Percentiles rank a stretch among this genome's conserved stretches.
phyloP scores from a whole-genome alignment of 2,113 vertebrate genomes.

The Notarius quadriscutis region DNA sequence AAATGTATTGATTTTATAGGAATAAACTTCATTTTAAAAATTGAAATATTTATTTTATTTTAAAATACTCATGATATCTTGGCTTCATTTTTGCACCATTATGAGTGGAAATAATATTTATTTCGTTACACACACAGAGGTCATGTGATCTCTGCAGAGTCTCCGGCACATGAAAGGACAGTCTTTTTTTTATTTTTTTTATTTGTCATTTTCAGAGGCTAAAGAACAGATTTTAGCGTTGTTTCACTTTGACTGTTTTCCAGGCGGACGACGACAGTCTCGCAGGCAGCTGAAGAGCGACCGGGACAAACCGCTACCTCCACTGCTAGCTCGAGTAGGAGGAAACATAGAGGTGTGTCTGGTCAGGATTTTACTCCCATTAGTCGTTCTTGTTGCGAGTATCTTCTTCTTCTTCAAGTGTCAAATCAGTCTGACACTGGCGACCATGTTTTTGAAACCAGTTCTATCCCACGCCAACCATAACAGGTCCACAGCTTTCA shows the following conservation, averaged over 20 bases:
- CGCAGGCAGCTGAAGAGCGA: constrained; percentile 92
- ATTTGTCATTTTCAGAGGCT: background rate
- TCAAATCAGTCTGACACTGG: background rate
- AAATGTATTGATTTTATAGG: background rate
- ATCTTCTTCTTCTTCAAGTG: background rate
- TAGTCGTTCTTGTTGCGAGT: background rate
- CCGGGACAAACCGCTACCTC: constrained; percentile 93
- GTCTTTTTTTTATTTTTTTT: too few relatives aligned
- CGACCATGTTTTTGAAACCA: too few relatives aligned
- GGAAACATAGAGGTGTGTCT: constrained; percentile 91
- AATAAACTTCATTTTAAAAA: background rate
- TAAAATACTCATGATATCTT: background rate
- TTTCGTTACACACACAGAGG: background rate
- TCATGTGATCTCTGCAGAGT: background rate
- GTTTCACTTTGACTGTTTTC: constrained; percentile 1
- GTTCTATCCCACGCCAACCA: too few relatives aligned
- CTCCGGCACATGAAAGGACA: too few relatives aligned
- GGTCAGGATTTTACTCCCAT: background rate
- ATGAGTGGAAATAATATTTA: background rate
- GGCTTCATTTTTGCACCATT: background rate
- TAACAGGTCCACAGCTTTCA: too few relatives aligned
- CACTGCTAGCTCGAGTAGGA: constrained; percentile 90
- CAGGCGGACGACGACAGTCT: constrained; percentile 91
- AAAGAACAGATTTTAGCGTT: background rate
- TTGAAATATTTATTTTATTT: background rate